These are phyloP conservation scores for Paramuricea clavata DNA, from an alignment of 92 coral and sea anemone genomes.

Conservation along the genomic window DNA sequence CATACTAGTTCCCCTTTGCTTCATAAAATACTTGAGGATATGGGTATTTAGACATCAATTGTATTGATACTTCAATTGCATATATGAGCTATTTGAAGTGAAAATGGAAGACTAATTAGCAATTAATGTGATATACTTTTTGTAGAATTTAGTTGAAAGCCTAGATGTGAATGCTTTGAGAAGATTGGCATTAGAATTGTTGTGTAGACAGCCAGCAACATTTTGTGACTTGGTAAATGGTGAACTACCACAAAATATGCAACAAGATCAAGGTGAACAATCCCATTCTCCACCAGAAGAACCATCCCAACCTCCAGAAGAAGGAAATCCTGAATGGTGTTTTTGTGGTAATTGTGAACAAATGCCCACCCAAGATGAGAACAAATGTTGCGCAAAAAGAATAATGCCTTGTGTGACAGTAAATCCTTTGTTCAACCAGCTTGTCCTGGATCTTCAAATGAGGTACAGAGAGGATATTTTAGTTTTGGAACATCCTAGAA, in stretches of 20 bases:
- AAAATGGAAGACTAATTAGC: too few relatives aligned
- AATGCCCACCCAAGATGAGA: conserved; percentile 45
- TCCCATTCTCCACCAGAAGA: too few relatives aligned
- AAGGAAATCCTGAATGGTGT: too few relatives aligned
- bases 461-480: conserved; percentile 44
- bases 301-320: too few relatives aligned
- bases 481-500: conserved; percentile 42
- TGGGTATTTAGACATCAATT: too few relatives aligned
- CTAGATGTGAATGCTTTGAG: too few relatives aligned
- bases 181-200: too few relatives aligned
- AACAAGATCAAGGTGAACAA: not conserved
- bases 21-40: not conserved
- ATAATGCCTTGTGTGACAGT: conserved; percentile 25
- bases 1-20: not conserved
- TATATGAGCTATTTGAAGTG: too few relatives aligned
- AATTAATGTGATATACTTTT: too few relatives aligned
- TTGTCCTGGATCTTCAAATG: conserved; percentile 39
- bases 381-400: conserved; percentile 44
- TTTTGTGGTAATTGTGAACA: not conserved
- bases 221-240: not conserved
- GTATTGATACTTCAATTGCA: too few relatives aligned
- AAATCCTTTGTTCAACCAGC: conserved; percentile 37
- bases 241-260: too few relatives aligned
- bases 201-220: conserved; percentile 1
- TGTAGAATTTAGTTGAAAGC: not conserved